Evolutionary conservation across 2,113 vertebrate genomes (phyloP), one percentile per base, ranked within the genome.

Genomic region (Sylvia atricapilla): DNA sequence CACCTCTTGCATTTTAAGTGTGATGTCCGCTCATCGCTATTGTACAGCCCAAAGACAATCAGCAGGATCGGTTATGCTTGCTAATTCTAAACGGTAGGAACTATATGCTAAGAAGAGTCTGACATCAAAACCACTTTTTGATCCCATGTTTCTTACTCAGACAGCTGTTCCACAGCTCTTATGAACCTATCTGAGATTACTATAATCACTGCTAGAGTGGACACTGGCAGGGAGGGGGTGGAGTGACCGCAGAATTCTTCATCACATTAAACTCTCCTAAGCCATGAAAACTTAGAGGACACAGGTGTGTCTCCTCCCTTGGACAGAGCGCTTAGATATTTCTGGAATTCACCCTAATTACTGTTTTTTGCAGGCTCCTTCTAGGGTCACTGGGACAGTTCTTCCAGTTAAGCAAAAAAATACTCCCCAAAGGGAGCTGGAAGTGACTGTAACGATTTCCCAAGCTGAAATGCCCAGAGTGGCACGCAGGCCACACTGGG

Each of bases 141-240:
- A 87, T 55, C 21, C 18, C 33, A 59, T 23, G 16, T 59, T 93
- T 89, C 15, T 53, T 47, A 75, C 15, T 49, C 13, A 27, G 24
- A 44, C 24, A 91, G 50, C 63, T 81, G 17, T 9, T 69, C n/a
- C 3, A 2, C 6, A 81, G 25, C 33, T 80, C 59, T 74, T 27
- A 7, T 1, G 11, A 63, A 82, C 35, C 41, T 47, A 30, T 15
- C 2, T 33, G 41, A 73, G 44, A 24, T 58, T 75, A 55, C 39
- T 35, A 21, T 9, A 76, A 22, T 37, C 62, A 41, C 63, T 43
- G 31, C 53, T 69, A 31, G 4, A 44, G 12, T 24, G n/a, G 44
- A 79, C 24, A 11, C 1, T 7, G 22, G 11, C 3, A 5, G 12
- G 12, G 30, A 28, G 3, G 3, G 11, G 3, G 7, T 8, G 6